Percentiles rank a stretch among this genome's conserved stretches.
phyloP scores from a whole-genome alignment of 2,113 vertebrate genomes.

The Telmatochromis sp. region DNA sequence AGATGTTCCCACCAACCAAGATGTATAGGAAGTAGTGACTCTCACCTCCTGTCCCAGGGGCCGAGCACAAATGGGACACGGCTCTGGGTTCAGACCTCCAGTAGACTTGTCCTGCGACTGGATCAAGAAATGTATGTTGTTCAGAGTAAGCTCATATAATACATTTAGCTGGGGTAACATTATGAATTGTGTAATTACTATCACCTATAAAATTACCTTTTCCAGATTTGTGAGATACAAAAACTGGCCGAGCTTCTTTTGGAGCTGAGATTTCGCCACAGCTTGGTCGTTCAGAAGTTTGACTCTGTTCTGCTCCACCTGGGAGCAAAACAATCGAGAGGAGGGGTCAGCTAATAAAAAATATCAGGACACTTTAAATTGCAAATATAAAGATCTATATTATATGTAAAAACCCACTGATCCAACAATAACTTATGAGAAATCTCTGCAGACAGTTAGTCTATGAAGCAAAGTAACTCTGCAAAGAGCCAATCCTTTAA shows the following conservation, averaged over 20 bases:
- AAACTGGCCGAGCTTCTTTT: conserved; percentile 95
- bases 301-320: conserved; percentile 94
- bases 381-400: background rate
- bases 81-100: conserved; percentile 91
- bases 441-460: background rate
- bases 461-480: background rate
- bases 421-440: background rate
- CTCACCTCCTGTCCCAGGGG: conserved; percentile 89
- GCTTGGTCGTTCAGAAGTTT: conserved; percentile 95
- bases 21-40: background rate
- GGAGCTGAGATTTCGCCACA: conserved; percentile 91
- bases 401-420: background rate
- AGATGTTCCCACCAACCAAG: background rate
- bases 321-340: background rate
- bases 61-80: conserved; percentile 94
- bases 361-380: background rate
- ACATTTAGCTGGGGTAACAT: background rate
- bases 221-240: conserved; percentile 95
- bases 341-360: background rate
- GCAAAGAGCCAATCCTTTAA: background rate
- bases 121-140: background rate
- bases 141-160: background rate
- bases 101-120: conserved; percentile 96
- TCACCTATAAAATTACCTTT: conserved; percentile 72
- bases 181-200: background rate